Base-by-base conservation (phyloP, 2,888 invertebrate species). In the Drosophila neoperkinsi region DNA sequence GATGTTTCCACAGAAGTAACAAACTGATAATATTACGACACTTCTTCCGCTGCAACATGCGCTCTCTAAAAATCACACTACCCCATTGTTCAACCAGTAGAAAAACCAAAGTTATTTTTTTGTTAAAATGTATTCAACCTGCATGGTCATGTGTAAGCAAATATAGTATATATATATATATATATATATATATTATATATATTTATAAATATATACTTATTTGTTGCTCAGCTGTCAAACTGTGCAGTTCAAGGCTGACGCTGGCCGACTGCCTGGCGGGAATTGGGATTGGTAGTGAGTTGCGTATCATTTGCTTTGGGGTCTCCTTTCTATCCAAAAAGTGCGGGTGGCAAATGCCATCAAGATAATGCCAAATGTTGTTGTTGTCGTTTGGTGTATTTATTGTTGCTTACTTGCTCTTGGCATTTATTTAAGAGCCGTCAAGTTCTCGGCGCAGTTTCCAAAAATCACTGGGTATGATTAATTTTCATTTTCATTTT, bases 211-310 rank as follows among this genome's bases (percentile, higher is more conserved):
- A 38, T 13, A 16, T 66, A 16, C 43, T 70, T 80, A 74, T 72
- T 77, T 84, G 72, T 74, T 74, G 72, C 88, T 84, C 79, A 72
- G 79, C 85, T 88, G 79, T 88, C 85, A 90, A 88, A 85, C 85
- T 85, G 76, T 72, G 83, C 88, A 78, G 76, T 82, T 88, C 90
- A 88, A 90, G 90, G 90, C 81, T 90, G 71, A 52, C 31, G 62
- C 30, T 61, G 62, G 60, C 65, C 61, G 69, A 57, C 68, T 60
- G 69, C 71, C 77, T 74, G 61, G 71, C 72, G 82, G 72, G 64
- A 74, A 82, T 76, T 78, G 76, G 66, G 65, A 64, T 77, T 79
- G 81, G 63, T 59, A 67, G 50, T 43, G 71, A 66, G 56, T 52
- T 59, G 57, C 36, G 63, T 58, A 60, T 62, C 63, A 46, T 50